phyloP scores from a whole-genome alignment of 2,888 invertebrate genomes.

The Rhopalosiphum nymphaeae region DNA sequence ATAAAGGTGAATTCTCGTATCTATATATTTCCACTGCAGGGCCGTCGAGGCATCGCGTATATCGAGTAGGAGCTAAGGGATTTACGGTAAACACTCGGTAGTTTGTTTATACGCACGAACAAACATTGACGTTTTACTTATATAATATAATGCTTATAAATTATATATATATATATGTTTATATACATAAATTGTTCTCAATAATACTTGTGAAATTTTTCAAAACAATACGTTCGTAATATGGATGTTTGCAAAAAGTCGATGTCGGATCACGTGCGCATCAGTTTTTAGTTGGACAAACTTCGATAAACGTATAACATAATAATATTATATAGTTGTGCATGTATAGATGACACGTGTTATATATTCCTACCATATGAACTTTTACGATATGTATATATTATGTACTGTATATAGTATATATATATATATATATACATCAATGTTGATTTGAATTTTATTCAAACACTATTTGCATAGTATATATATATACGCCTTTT shows the following conservation, averaged over 20 bases:
- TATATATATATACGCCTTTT: background rate
- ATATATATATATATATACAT: background rate
- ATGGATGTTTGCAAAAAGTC: background rate
- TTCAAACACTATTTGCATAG: background rate
- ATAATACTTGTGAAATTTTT: background rate
- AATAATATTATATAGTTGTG: background rate
- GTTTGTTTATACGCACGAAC: background rate
- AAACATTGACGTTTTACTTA: background rate
- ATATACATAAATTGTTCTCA: background rate
- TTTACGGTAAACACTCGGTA: background rate
- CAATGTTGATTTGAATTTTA: background rate
- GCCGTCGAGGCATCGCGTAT: background rate
- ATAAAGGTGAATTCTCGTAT: background rate
- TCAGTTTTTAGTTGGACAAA: background rate
- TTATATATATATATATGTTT: background rate
- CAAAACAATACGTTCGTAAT: background rate
- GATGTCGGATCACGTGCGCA: background rate
- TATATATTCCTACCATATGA: background rate
- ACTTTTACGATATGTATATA: background rate
- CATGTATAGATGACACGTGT: background rate
- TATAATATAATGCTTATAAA: background rate
- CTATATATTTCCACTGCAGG: background rate
- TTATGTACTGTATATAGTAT: no score
- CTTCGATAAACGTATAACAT: background rate
- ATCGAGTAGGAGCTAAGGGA: background rate